Evolutionary conservation across 2,888 invertebrate genomes (phyloP).

Genomic region (Latrodectus hesperus): DNA sequence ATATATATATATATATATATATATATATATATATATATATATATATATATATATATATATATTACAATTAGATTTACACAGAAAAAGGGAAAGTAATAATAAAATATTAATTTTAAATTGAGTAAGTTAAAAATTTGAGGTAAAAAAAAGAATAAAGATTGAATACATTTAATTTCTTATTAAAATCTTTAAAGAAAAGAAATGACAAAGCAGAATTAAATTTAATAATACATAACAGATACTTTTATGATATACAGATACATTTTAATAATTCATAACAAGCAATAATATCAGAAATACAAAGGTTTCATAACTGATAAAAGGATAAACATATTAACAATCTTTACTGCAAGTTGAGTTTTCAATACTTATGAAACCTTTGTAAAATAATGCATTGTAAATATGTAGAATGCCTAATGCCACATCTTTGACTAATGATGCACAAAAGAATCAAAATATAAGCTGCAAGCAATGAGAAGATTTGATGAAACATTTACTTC

Average conservation of each 20-base stretch:
- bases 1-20: too few relatives aligned
- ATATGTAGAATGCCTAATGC: slow-evolving; percentile 21
- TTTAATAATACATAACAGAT: slow-evolving; percentile 27
- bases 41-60: too few relatives aligned
- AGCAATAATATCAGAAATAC: background rate
- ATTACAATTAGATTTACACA: too few relatives aligned
- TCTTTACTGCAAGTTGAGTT: background rate
- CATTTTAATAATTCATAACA: slow-evolving; percentile 16
- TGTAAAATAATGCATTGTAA: background rate
- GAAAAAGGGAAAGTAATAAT: too few relatives aligned
- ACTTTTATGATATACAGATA: background rate
- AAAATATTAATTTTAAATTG: too few relatives aligned
- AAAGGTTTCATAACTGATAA: background rate
- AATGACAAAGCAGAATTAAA: slow-evolving; percentile 11
- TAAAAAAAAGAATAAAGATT: too few relatives aligned
- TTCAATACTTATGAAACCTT: background rate
- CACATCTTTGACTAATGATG: slow-evolving; percentile 9
- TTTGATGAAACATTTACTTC: background rate
- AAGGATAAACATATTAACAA: background rate
- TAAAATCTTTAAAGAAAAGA: background rate
- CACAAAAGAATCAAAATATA: background rate
- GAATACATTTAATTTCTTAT: too few relatives aligned
- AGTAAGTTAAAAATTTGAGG: too few relatives aligned
- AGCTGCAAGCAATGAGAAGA: too few relatives aligned
- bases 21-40: too few relatives aligned